phyloP scores from a whole-genome alignment of 2,888 invertebrate genomes.

The Agapostemon virescens region DNA sequence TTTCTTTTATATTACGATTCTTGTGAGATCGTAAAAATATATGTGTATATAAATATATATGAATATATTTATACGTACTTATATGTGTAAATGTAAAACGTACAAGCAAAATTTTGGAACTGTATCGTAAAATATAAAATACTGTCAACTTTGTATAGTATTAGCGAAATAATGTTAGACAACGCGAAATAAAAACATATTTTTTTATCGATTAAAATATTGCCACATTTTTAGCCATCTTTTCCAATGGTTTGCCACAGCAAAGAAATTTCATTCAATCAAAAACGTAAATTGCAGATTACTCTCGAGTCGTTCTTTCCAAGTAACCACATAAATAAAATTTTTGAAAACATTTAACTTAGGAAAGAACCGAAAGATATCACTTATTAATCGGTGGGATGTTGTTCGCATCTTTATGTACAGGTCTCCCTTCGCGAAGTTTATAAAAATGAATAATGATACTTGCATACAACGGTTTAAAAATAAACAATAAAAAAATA shows the following conservation, averaged over 20 bases:
- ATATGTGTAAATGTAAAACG: background rate
- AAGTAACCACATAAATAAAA: background rate
- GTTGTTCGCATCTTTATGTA: slow-evolving; percentile 47
- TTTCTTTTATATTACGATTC: slow-evolving; percentile 48
- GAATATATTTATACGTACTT: slow-evolving; percentile 25
- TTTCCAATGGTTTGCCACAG: slow-evolving; percentile 25
- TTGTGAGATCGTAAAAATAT: slow-evolving; percentile 50
- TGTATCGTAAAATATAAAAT: slow-evolving; percentile 74
- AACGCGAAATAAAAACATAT: slow-evolving; percentile 53
- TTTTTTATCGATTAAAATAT: slow-evolving; percentile 59
- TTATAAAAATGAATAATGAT: slow-evolving; percentile 34
- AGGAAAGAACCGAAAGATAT: slow-evolving; percentile 39
- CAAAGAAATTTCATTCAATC: background rate
- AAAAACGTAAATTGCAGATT: slow-evolving; percentile 18
- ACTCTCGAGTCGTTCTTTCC: background rate
- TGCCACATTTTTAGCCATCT: slow-evolving; percentile 55
- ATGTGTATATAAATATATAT: slow-evolving; percentile 42
- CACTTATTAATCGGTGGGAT: slow-evolving; percentile 58
- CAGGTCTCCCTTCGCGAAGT: slow-evolving; percentile 31
- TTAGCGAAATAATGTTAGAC: slow-evolving; percentile 55
- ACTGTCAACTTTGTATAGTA: slow-evolving; percentile 72
- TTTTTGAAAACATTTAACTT: slow-evolving; percentile 26
- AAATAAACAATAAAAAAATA: slow-evolving; percentile 38
- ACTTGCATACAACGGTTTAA: slow-evolving; percentile 35
- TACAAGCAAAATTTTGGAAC: slow-evolving; percentile 66